Conservation (phyloP, 2,797 vertebrate genomes). For the Psittacula echo region DNA sequence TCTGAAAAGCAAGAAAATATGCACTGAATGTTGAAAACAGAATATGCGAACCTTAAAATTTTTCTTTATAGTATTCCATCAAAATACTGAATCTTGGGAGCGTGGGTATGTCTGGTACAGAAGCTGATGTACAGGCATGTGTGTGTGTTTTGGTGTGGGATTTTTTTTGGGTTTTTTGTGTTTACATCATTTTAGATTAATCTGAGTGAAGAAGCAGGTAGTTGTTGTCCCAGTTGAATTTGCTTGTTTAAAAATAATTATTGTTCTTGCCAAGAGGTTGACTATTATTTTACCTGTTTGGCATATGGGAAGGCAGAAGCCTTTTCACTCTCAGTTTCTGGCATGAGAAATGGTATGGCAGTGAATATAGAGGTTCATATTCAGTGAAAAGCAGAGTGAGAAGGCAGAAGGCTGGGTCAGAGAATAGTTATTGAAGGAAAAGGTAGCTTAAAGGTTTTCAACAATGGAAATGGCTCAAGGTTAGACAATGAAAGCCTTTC, state of each 20-base stretch:
- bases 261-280: not conserved
- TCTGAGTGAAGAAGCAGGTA: not conserved
- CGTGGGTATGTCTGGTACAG: not conserved
- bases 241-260: not conserved
- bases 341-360: not conserved
- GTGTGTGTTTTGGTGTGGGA: not conserved
- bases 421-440: not conserved
- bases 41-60: not conserved
- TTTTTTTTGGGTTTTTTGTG: not conserved
- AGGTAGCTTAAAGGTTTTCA: not conserved
- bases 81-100: not conserved
- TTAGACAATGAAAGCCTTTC: not conserved
- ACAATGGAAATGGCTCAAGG: not conserved
- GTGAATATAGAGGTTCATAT: not conserved
- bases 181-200: not conserved
- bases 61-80: not conserved
- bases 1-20: not conserved
- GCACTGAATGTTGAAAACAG: not conserved
- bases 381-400: not conserved
- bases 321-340: not conserved
- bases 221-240: not conserved
- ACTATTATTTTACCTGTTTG: not conserved
- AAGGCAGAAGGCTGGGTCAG: not conserved
- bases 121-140: not conserved
- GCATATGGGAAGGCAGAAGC: not conserved